Conservation (phyloP, 2,113 vertebrate genomes). For the Pachycephala philippinensis region DNA sequence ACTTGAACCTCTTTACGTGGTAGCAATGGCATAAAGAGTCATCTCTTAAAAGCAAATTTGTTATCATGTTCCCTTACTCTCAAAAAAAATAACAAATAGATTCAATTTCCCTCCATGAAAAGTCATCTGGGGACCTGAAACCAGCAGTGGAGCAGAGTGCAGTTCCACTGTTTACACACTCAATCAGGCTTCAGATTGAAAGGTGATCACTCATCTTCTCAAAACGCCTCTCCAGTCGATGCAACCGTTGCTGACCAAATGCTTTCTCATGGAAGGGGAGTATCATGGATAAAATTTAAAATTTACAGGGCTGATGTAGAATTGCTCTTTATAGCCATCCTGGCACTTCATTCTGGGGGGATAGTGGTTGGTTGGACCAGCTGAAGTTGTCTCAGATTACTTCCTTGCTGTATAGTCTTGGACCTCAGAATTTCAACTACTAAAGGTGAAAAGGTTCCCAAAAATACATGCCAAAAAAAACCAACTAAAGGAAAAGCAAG, state of each 20-base stretch:
- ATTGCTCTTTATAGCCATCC: not conserved
- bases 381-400: not conserved
- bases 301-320: not conserved
- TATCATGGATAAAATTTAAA: not conserved
- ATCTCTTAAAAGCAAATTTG: not conserved
- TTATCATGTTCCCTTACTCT: not conserved
- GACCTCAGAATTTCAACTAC: not conserved
- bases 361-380: not conserved
- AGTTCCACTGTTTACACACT: not conserved
- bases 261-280: not conserved
- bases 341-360: not conserved
- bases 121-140: not conserved
- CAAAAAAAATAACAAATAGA: not conserved
- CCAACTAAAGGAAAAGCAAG: not conserved
- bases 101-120: not conserved
- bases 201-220: not conserved
- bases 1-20: not conserved
- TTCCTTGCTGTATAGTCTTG: no score
- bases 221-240: not conserved
- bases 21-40: not conserved
- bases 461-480: not conserved
- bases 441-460: not conserved
- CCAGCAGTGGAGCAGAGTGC: not conserved
- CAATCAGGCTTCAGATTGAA: not conserved
- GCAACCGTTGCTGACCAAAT: not conserved